These are phyloP conservation scores for Boloria selene DNA, from an alignment of 2,888 invertebrate genomes.

Conservation along the genomic window DNA sequence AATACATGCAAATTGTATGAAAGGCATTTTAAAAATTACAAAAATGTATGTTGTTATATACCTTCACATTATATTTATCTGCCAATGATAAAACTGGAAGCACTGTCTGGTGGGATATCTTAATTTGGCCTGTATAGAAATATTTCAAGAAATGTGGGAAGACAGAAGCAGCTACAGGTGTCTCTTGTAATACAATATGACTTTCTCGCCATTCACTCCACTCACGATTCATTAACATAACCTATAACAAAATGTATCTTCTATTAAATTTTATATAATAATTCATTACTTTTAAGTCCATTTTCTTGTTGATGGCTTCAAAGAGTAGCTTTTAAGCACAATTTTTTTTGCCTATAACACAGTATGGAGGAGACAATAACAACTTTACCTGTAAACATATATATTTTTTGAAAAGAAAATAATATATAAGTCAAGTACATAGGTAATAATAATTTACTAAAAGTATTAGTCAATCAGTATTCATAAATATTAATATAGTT, in stretches of 20 bases:
- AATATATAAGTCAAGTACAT: no score
- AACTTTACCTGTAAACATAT: no score
- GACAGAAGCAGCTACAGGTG: slow-evolving; percentile 90
- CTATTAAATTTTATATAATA: no score
- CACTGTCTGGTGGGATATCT: slow-evolving; percentile 91
- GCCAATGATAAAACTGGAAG: slow-evolving; percentile 94
- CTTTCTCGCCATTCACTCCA: slow-evolving; percentile 96
- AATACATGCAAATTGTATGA: not conserved
- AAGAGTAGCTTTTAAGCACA: no score
- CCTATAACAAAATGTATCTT: slow-evolving; percentile 68
- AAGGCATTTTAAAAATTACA: not conserved
- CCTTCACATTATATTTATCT: slow-evolving; percentile 97
- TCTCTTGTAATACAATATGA: slow-evolving; percentile 92
- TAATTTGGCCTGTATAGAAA: slow-evolving; percentile 95
- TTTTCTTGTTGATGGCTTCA: no score
- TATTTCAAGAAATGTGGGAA: slow-evolving; percentile 95
- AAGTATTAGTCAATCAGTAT: not conserved
- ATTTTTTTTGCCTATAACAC: no score
- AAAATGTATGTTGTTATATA: slow-evolving; percentile 49
- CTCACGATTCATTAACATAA: slow-evolving; percentile 97
- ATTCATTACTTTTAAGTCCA: no score
- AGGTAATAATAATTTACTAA: not conserved
- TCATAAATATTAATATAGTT: not conserved
- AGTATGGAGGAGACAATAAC: no score
- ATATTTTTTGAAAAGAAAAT: no score